Base-by-base conservation (phyloP, 2,797 vertebrate genomes). In the Mormyrus hasselquistii region DNA sequence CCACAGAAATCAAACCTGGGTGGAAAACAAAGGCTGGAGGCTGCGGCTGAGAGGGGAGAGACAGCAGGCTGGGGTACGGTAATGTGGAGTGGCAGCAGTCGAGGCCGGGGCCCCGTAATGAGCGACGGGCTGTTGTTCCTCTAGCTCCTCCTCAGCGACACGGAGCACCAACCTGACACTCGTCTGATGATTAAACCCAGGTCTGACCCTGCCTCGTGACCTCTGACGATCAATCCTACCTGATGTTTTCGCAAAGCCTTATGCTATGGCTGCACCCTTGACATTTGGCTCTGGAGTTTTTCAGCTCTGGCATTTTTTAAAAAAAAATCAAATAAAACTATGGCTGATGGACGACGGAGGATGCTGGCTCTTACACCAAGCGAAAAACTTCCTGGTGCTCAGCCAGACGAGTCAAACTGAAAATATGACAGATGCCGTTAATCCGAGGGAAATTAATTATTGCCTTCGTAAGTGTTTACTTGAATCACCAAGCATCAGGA, bases 211-310 rank as follows among this genome's bases (percentile, higher is more conserved):
- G 95, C 96, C 97, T 97, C 94, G 97, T 96, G 97, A 99, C 98
- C 98, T 97, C 97, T 97, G 97, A 97, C 97, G 96, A 99, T 98
- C 97, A 97, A 97, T 97, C 97, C 97, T 95, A 96, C 94, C 95
- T 96, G 94, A 94, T 96, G 94, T 96, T 97, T 97, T 96, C 29
- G 94, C 96, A 95, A 95, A 96, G 95, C 96, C 96, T 96, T 96
- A 96, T 41, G 41, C 14, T n/a, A n/a, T 94, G 93, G 94, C 93
- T 92, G 91, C 95, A 94, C 94, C 95, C 95, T 93, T 96, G 95
- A 96, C 94, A 95, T 96, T 96, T 96, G 95, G 94, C 94, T 96
- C 94, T 88, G 89, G 94, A 95, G 96, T 96, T 96, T 96, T 96
- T 91, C 94, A 93, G 90, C 96, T 95, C 94, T 93, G 89, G 92